Base-by-base conservation (phyloP, 2,888 invertebrate genomes). In the Parthenolecanium corni region DNA sequence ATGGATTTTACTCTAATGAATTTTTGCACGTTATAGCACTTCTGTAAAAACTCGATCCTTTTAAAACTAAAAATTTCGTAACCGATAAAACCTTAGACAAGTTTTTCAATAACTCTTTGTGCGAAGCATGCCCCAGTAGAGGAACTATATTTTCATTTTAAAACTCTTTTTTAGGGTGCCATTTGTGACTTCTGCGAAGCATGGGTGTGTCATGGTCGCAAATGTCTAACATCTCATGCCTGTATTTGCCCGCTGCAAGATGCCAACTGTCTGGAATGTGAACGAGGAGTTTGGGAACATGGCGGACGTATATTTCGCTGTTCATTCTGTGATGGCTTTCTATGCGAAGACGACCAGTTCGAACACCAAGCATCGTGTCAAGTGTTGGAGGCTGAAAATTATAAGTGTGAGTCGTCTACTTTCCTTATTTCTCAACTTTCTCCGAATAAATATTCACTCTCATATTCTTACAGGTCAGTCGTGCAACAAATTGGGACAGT, bases 321-420 rank as follows among this genome's bases (percentile, higher is more conserved):
- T 73, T 89, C 88, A 36, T 95, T 89, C 76, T 96, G 95, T 73
- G 78, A 83, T 69, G 88, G 85, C 52, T 93, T 83, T 71, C 77
- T 89, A 3, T 96, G 96, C 74, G 93, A 93, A 76, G 93, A 93
- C 75, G 93, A 93, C 75, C 93, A 93, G 75, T 93, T 93, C 76
- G 95, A 96, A 75, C 95, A 96, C 76, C 96, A 96, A 76, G 95
- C 95, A 3, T 91, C 89, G 0, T 95, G 94, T 73, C 94, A 96
- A 78, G 89, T 93, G 65, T 77, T 96, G 5, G 95, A 96, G 72
- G 85, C 92, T 0, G 96, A 96, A 76, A 92, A 84, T 70, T 93
- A 87, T 74, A 96, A 96, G 78, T 96, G 96, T 84, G 76, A 78
- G 76, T 70, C 31, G 44, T 38, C 21, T 12, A 18, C 1, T 40